These are phyloP conservation scores for Oligia strigilis DNA, from an alignment of 2,888 invertebrate genomes.

Conservation along the genomic window DNA sequence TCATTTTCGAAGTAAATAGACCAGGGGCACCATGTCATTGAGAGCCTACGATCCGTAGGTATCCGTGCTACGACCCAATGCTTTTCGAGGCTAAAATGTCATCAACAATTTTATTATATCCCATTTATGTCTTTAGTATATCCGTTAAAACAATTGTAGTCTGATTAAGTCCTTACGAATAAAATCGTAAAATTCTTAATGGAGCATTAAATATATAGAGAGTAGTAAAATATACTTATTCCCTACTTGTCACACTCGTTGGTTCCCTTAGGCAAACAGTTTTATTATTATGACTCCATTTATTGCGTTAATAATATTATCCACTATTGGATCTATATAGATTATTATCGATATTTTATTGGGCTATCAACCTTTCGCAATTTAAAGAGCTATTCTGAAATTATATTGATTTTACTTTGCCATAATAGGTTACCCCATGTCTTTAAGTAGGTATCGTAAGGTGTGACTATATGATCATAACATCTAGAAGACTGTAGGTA, in stretches of 20 bases:
- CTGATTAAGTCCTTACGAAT: constrained; percentile 53
- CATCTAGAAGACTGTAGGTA: neutral
- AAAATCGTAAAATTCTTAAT: constrained; percentile 64
- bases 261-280: constrained; percentile 63
- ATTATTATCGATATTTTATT: constrained; percentile 65
- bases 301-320: constrained; percentile 67
- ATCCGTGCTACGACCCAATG: neutral
- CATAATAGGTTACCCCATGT: constrained; percentile 19
- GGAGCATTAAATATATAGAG: constrained; percentile 59
- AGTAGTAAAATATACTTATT: constrained; percentile 63
- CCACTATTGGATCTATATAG: constrained; percentile 63
- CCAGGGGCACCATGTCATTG: neutral
- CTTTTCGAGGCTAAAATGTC: neutral
- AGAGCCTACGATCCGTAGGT: neutral
- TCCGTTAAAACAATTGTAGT: constrained; percentile 53
- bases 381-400: constrained; percentile 39
- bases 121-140: constrained; percentile 18
- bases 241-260: constrained; percentile 56
- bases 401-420: constrained; percentile 40
- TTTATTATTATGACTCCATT: constrained; percentile 65
- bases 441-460: constrained; percentile 2
- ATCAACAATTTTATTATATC: constrained; percentile 29
- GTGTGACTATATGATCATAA: neutral
- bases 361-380: constrained; percentile 44
- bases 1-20: neutral